These are phyloP conservation scores for Monopis laevigella DNA, from an alignment of 2,888 invertebrate species.

Conservation along the genomic window DNA sequence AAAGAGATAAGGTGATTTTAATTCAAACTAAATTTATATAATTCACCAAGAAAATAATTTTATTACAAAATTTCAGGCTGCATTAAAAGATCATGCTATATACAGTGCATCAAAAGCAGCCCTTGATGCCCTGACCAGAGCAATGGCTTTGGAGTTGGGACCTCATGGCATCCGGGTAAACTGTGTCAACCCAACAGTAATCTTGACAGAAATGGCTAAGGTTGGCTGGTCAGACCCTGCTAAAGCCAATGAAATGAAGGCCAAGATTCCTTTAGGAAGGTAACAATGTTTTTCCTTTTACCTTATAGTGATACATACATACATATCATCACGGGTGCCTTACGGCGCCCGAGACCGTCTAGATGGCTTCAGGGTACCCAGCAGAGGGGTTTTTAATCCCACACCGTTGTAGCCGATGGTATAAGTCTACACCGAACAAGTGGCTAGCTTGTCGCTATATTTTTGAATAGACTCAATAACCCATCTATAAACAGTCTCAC, in stretches of 20 bases:
- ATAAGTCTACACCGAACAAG: too few species aligned
- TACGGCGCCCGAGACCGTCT: too few species aligned
- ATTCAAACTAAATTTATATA: too few species aligned
- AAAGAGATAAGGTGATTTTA: too few species aligned
- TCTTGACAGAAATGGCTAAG: slow-evolving; percentile 90
- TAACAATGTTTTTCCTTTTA: slow-evolving; percentile 31
- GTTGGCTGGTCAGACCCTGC: slow-evolving; percentile 87
- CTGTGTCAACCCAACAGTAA: slow-evolving; percentile 93
- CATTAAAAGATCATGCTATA: slow-evolving; percentile 78
- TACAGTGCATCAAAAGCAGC: slow-evolving; percentile 93
- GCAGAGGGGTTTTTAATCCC: too few species aligned
- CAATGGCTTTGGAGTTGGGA: slow-evolving; percentile 89
- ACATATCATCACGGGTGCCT: too few species aligned
- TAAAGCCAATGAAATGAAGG: slow-evolving; percentile 76
- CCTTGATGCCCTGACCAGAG: slow-evolving; percentile 83
- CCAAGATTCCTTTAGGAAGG: slow-evolving; percentile 87
- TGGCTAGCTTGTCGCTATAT: too few species aligned
- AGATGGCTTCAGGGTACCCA: too few species aligned
- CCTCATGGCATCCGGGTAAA: slow-evolving; percentile 88
- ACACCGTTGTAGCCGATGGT: too few species aligned
- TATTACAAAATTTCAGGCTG: slow-evolving; percentile 58
- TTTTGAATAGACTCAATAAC: too few species aligned
- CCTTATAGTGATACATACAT: too few species aligned
- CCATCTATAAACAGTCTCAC: too few species aligned
- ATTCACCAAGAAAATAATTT: slow-evolving; percentile 10